Evolutionary conservation across 2,797 vertebrate species (phyloP).

Genomic region (Hipposideros larvatus): DNA sequence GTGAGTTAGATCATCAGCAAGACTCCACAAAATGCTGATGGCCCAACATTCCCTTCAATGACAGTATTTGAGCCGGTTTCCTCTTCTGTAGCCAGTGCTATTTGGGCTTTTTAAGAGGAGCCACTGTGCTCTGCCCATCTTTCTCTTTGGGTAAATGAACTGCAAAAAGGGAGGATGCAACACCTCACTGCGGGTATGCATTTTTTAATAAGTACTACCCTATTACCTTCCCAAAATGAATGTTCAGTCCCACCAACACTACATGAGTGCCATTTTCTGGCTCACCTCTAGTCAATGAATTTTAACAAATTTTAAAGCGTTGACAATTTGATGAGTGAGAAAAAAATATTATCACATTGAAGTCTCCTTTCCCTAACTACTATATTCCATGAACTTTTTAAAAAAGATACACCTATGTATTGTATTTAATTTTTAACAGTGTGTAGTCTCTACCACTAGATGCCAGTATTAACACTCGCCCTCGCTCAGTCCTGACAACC

Average conservation of each 20-base stretch:
- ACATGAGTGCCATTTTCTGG: not conserved
- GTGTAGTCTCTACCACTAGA: not conserved
- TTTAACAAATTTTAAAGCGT: not conserved
- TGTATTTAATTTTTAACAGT: not conserved
- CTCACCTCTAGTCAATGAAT: not conserved
- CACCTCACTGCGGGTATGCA: not conserved
- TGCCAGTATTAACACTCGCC: not conserved
- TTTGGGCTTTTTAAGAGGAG: not conserved
- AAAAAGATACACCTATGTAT: not conserved
- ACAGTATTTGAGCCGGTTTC: not conserved
- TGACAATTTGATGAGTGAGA: not conserved
- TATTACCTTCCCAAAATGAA: not conserved
- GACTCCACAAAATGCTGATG: slow-evolving; percentile 83
- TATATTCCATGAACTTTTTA: not conserved
- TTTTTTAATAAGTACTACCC: not conserved
- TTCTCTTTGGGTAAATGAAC: slow-evolving; percentile 4
- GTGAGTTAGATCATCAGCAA: slow-evolving; percentile 92
- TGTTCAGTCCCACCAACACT: not conserved
- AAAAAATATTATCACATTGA: not conserved
- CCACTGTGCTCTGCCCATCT: not conserved
- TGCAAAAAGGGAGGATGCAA: not conserved
- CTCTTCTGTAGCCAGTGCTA: not conserved
- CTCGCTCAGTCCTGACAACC: not conserved
- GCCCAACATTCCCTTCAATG: not conserved
- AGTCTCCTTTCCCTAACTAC: slow-evolving; percentile 3